A percentile compares a stretch with the other conserved stretches of the same genome.
phyloP scores from a whole-genome alignment of 1,140 invertebrate species.

The Lepidurus apus region DNA sequence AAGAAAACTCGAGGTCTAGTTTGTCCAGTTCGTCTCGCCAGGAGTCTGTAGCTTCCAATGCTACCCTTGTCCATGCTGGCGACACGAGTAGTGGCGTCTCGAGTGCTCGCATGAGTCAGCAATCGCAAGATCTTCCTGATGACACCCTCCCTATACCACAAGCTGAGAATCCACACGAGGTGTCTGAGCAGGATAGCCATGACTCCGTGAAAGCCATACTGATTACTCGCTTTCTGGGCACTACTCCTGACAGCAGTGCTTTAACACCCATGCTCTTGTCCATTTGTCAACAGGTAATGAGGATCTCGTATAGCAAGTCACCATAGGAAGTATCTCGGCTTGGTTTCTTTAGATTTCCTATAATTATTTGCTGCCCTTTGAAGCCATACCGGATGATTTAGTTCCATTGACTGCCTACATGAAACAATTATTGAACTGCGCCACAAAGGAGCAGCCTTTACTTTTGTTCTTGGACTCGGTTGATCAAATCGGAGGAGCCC shows the following conservation, averaged over 20 bases:
- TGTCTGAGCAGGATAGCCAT: background rate
- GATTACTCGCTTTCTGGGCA: slow-evolving; percentile 89
- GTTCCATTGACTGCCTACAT: slow-evolving; percentile 93
- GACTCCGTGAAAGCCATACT: slow-evolving; percentile 65
- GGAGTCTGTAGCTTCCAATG: background rate
- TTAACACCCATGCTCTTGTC: slow-evolving; percentile 89
- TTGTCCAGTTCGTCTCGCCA: background rate
- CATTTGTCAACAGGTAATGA: slow-evolving; percentile 79
- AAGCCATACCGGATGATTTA: slow-evolving; percentile 90
- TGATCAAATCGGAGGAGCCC: slow-evolving; percentile 89
- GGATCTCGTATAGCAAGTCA: background rate
- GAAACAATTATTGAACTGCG: slow-evolving; percentile 82
- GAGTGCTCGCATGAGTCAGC: background rate
- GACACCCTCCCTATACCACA: background rate
- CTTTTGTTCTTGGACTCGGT: slow-evolving; percentile 86
- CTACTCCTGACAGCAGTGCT: slow-evolving; percentile 92
- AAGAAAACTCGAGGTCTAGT: background rate
- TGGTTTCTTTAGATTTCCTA: slow-evolving; percentile 72
- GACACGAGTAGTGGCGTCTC: background rate
- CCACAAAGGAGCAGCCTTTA: slow-evolving; percentile 72
- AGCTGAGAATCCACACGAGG: background rate
- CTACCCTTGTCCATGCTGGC: background rate
- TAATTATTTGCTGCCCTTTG: slow-evolving; percentile 86
- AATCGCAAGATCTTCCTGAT: background rate
- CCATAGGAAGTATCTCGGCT: background rate